A percentile compares a stretch with the other conserved stretches of the same genome.
These are phyloP conservation scores for Gorilla gorilla DNA, from an alignment of 2,113 vertebrate genomes.

Conservation along the genomic window DNA sequence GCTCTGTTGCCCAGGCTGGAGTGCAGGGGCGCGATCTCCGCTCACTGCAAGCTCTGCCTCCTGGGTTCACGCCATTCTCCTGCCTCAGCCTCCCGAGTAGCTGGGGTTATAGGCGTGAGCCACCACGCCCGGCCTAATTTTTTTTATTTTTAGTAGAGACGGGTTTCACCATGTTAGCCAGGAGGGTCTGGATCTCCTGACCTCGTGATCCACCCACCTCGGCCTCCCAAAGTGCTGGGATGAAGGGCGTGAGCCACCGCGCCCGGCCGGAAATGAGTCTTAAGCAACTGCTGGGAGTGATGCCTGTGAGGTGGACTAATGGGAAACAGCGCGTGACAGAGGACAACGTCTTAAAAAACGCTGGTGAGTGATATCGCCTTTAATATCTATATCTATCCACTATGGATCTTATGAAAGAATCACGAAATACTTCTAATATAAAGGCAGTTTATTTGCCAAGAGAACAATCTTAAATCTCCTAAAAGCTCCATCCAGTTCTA, in stretches of 20 bases:
- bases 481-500: constrained; percentile 21
- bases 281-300: neutral
- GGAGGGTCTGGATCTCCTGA: too few species aligned
- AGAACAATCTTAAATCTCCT: constrained; percentile 10
- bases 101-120: too few species aligned
- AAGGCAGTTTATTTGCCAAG: constrained; percentile 25
- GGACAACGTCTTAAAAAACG: constrained; percentile 28
- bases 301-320: neutral
- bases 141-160: too few species aligned
- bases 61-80: fast-evolving
- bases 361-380: constrained; percentile 15
- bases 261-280: too few species aligned
- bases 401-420: neutral
- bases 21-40: fast-evolving
- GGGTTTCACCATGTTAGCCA: too few species aligned
- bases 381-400: neutral
- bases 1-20: fast-evolving
- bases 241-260: too few species aligned
- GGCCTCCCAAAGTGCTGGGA: too few species aligned
- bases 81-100: too few species aligned
- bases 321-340: neutral
- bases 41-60: too few species aligned
- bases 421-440: constrained; percentile 7
- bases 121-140: too few species aligned
- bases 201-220: too few species aligned